Evolutionary conservation across 2,797 vertebrate genomes (phyloP), one percentile per base, ranked within the genome.

Genomic region (Poeciliopsis presidionis): DNA sequence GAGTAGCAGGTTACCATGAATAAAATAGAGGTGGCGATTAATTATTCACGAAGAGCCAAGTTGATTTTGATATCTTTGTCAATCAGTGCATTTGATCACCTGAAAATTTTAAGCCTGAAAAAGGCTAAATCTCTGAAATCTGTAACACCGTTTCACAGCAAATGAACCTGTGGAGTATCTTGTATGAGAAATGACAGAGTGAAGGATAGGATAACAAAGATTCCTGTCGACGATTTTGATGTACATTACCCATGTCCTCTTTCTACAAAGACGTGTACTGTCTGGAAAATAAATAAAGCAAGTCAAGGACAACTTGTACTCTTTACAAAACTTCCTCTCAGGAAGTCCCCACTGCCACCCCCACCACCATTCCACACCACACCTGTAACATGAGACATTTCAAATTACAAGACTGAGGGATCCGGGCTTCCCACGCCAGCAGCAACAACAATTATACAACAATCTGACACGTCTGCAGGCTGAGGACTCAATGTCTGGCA

Each of bases 391-490:
- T 90, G 88, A 93, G 83, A 93, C 93, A 91, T 87, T 78, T 89
- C 75, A 89, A 90, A 93, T 91, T 86, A 90, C 86, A 91, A 80
- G 87, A 81, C 81, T 80, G 77, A 87, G 86, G 86, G 80, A 81
- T 84, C 76, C 79, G 72, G 73, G 84, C 81, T 84, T 90, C 87
- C 86, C 88, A 84, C 78, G 79, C 90, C 85, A 84, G 90, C 86
- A 88, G 91, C 88, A 86, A 89, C 85, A 86, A 86, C 82, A 92
- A 94, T 94, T n/a, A n/a, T 75, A 86, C 83, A 92, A 94, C 94
- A 55, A n/a, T 76, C 79, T 86, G 86, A 89, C 90, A 89, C 25
- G 30, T 80, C 82, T 86, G 77, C 86, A 88, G 88, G 94, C 90
- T 70, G 91, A 84, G 88, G 84, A 82, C 86, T 73, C 47, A 28